phyloP scores from a whole-genome alignment of 1,140 invertebrate species.

The Bombus confusus region DNA sequence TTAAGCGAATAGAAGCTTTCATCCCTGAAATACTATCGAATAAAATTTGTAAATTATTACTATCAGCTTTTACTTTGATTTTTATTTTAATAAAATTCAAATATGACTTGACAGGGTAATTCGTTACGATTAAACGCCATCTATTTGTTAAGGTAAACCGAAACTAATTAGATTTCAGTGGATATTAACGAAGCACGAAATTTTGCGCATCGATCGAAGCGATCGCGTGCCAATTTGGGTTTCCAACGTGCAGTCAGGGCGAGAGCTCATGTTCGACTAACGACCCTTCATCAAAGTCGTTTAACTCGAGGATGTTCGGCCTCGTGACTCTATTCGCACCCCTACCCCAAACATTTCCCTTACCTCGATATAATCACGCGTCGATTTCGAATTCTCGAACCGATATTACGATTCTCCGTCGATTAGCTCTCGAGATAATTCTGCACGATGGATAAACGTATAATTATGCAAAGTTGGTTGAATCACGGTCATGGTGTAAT shows the following conservation, averaged over 20 bases:
- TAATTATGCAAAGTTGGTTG: neutral
- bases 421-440: neutral
- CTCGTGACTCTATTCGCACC: neutral
- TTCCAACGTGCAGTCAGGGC: neutral
- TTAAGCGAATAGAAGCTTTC: neutral
- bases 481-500: constrained; percentile 4
- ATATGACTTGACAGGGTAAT: neutral
- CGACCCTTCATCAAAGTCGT: neutral
- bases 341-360: neutral
- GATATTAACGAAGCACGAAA: neutral
- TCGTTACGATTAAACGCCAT: neutral
- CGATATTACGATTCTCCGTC: neutral
- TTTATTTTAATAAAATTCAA: too few relatives aligned
- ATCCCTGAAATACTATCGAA: neutral
- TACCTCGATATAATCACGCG: neutral
- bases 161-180: neutral
- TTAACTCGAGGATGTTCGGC: neutral
- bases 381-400: too few relatives aligned
- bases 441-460: too few relatives aligned
- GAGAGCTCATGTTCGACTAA: neutral
- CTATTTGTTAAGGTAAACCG: neutral
- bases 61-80: neutral
- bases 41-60: neutral
- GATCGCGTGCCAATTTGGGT: neutral
- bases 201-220: neutral